These are phyloP conservation scores for Ibidorhyncha struthersii DNA, from an alignment of 2,113 vertebrate species.

Conservation along the genomic window DNA sequence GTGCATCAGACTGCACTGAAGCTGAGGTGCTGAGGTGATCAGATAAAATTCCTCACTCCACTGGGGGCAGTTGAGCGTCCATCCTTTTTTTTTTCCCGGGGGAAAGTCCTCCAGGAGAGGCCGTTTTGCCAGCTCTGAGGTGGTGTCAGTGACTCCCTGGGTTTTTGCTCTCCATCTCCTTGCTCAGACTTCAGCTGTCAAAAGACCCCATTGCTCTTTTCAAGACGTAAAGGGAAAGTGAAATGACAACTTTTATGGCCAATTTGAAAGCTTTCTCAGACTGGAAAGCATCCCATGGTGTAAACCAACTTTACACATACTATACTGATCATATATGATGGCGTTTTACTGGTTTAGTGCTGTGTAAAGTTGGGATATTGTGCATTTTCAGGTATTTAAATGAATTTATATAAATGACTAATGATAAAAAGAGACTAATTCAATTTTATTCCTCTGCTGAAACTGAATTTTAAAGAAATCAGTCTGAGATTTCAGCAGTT, in stretches of 20 bases:
- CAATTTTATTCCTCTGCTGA: neutral
- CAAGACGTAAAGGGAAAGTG: constrained; percentile 17
- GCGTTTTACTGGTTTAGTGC: neutral
- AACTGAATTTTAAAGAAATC: neutral
- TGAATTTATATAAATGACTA: neutral
- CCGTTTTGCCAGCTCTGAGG: neutral
- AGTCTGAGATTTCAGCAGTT: neutral
- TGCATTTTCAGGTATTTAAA: neutral
- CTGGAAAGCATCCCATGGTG: neutral
- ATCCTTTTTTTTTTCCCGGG: neutral
- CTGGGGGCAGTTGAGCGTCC: neutral
- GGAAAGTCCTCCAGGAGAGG: neutral
- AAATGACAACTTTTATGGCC: neutral
- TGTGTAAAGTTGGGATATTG: neutral
- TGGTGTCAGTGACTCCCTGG: neutral
- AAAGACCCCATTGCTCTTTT: neutral
- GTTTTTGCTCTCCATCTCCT: neutral
- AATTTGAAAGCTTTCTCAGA: neutral
- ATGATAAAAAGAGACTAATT: neutral
- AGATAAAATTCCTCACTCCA: constrained; percentile 38
- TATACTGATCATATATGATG: neutral
- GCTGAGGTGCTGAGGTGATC: neutral
- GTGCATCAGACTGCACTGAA: neutral
- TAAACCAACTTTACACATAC: neutral
- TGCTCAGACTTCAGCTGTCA: neutral